Conservation (phyloP, 2,888 invertebrate species). For the Azorinus chamasolen region DNA sequence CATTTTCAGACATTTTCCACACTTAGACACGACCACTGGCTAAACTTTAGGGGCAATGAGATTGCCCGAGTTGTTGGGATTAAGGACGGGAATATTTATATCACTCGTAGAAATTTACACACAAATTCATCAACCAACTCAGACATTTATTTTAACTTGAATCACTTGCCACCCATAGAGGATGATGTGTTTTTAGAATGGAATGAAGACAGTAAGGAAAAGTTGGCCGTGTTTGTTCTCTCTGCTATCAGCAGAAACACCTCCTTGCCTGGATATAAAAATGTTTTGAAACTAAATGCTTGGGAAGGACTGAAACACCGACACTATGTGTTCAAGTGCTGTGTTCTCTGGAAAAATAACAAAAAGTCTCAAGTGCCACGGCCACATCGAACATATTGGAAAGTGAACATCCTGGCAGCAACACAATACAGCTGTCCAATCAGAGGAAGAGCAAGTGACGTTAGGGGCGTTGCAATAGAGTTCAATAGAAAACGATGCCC, state of each 20-base stretch:
- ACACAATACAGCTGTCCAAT: slow-evolving; percentile 44
- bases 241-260: background rate
- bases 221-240: slow-evolving; percentile 6
- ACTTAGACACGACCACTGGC: too few relatives aligned
- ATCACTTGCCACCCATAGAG: background rate
- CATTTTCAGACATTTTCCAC: too few relatives aligned
- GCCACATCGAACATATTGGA: slow-evolving; percentile 12
- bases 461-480: slow-evolving; percentile 31
- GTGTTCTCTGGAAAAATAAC: slow-evolving; percentile 23
- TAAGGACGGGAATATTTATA: too few relatives aligned
- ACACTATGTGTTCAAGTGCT: slow-evolving; percentile 22
- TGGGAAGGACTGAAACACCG: slow-evolving; percentile 38
- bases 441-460: slow-evolving; percentile 15
- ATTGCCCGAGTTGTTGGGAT: too few relatives aligned
- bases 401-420: slow-evolving; percentile 15
- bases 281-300: slow-evolving; percentile 25
- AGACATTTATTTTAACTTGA: background rate
- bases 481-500: slow-evolving; percentile 25
- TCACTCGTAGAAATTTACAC: too few relatives aligned
- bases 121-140: too few relatives aligned
- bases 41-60: too few relatives aligned
- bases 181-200: slow-evolving; percentile 3
- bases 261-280: background rate
- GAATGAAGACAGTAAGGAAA: background rate
- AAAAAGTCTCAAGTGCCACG: slow-evolving; percentile 6